Conservation (phyloP, 2,888 invertebrate species). For the Bruchidius siliquastri region DNA sequence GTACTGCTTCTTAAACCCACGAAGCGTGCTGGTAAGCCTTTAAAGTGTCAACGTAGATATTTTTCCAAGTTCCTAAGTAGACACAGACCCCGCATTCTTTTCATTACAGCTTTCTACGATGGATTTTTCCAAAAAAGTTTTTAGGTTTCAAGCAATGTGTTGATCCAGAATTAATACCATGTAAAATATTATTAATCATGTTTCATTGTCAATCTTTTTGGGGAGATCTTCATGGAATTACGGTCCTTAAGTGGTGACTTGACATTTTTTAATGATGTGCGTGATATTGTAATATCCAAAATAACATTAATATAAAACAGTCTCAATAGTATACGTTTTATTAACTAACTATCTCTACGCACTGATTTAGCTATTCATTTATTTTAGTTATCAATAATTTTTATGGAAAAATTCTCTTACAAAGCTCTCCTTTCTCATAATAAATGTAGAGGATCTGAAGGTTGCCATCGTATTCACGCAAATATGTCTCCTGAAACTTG, state of each 20-base stretch:
- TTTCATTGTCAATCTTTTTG: no score
- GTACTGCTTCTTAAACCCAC: neutral
- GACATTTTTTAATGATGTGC: no score
- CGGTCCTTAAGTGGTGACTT: no score
- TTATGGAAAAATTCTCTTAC: neutral
- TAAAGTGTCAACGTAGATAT: neutral
- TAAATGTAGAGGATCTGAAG: neutral
- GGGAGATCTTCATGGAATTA: no score
- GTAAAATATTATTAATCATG: no score
- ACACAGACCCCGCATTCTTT: slow-evolving; percentile 3
- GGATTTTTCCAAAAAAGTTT: neutral
- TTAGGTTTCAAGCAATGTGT: neutral
- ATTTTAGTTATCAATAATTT: no score
- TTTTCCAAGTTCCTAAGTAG: slow-evolving; percentile 23
- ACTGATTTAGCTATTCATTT: no score
- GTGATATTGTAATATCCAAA: no score
- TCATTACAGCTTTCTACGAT: neutral
- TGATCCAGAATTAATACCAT: no score
- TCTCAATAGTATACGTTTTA: no score
- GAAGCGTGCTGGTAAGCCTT: neutral
- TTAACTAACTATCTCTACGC: no score
- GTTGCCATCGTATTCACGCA: neutral
- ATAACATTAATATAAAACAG: no score
- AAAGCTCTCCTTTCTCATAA: neutral
- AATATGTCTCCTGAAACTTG: neutral